Conservation (phyloP, 1,140 invertebrate species). For the Adoxophyes honmai region DNA sequence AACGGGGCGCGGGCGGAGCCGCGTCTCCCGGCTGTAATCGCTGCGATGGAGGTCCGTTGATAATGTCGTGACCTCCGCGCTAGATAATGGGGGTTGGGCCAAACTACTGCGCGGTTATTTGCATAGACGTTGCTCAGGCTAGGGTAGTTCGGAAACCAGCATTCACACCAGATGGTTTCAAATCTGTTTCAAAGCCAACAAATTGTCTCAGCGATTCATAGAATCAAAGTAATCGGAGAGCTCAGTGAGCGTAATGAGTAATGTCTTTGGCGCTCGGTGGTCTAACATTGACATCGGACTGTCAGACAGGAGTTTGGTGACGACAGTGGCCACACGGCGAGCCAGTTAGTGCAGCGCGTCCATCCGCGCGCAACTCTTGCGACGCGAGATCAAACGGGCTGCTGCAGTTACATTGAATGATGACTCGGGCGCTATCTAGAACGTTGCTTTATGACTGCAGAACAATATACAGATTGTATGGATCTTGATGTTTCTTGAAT, state of each 20-base stretch:
- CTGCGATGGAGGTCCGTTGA: conserved; percentile 53
- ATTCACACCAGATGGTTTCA: background rate
- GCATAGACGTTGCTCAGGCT: conserved; percentile 1
- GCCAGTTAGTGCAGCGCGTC: conserved; percentile 2
- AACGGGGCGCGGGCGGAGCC: conserved; percentile 48
- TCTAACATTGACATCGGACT: conserved; percentile 2
- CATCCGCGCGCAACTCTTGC: background rate
- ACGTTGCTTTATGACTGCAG: background rate
- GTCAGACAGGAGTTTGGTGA: background rate
- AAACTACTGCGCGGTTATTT: conserved; percentile 12
- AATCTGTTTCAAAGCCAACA: too few relatives aligned
- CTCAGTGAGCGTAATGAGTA: background rate
- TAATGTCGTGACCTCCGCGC: conserved; percentile 60
- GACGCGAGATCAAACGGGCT: background rate
- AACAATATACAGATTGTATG: conserved; percentile 2
- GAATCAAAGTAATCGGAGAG: background rate
- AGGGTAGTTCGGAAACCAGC: background rate
- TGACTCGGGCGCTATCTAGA: background rate
- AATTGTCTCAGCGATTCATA: background rate
- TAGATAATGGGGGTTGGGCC: conserved; percentile 20
- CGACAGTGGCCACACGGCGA: background rate
- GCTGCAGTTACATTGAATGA: background rate
- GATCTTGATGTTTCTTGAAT: too few relatives aligned
- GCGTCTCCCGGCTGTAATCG: conserved; percentile 43
- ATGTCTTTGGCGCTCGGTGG: background rate